Evolutionary conservation across 2,113 vertebrate genomes (phyloP), one percentile per base, ranked within the genome.

Genomic region (Morone chrysops): DNA sequence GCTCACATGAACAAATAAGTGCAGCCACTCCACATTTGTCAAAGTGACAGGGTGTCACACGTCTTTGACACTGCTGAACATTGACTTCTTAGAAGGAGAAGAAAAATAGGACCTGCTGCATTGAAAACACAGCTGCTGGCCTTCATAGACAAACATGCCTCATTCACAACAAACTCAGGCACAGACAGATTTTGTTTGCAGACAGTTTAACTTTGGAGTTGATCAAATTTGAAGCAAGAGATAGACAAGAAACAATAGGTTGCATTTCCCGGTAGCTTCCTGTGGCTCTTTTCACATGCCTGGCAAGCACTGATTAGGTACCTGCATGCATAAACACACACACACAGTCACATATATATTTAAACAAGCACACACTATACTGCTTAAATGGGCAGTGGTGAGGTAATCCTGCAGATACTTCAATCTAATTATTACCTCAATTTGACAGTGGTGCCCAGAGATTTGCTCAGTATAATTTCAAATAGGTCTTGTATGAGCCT

Each of bases 381-480:
- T 54, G 82, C 75, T 82, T 80, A 81, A 78, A 88, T 86, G 73
- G 67, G 43, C 70, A 78, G 38, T 45, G 84, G 77, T 89, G 90
- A 91, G 87, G 75, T 88, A 84, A 82, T 87, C 82, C 82, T 84
- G 82, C 80, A 80, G 78, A 61, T 67, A 75, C 87, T 87, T 88
- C 75, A 89, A 60, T 85, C 67, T 68, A 87, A 83, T 86, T 87
- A 62, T 77, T 75, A 78, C 75, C 70, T 78, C 67, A 51, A 70
- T 84, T 82, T 78, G 71, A 80, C 50, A 78, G 50, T 51, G n/a
- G 73, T 43, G 47, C 43, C 72, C 59, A 70, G 81, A 86, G 78
- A 76, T 81, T 78, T 63, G 48, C 70, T 79, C 38, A 1, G 25
- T 75, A 12, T 75, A 31, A 85, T 72, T 81, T 85, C 78, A 81